These are phyloP conservation scores for Hoplodrina blanda DNA, from an alignment of 2,888 invertebrate genomes.

Conservation along the genomic window DNA sequence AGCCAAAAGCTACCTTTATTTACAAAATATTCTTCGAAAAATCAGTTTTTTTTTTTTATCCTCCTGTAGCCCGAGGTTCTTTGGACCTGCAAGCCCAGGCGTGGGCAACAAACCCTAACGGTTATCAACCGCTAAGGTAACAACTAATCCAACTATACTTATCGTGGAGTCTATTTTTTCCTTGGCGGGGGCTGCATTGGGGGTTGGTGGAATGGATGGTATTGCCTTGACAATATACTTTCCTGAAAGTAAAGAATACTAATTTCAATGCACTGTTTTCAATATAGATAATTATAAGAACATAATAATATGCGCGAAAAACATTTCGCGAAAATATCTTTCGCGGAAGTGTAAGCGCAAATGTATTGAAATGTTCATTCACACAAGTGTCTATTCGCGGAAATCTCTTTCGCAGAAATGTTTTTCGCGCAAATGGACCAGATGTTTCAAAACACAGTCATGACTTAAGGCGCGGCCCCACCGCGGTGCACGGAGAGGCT, in stretches of 20 bases:
- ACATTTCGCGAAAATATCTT: too few relatives aligned
- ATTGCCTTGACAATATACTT: conserved; percentile 81
- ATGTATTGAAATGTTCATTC: too few relatives aligned
- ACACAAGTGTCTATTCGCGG: too few relatives aligned
- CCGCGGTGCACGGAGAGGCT: too few relatives aligned
- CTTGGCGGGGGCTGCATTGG: conserved; percentile 81
- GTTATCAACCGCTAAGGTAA: conserved; percentile 78
- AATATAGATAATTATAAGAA: too few relatives aligned
- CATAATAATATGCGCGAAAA: too few relatives aligned
- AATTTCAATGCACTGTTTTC: not conserved
- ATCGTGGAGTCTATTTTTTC: conserved; percentile 74
- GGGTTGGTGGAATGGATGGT: conserved; percentile 87
- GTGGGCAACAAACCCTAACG: conserved; percentile 72
- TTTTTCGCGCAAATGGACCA: too few relatives aligned
- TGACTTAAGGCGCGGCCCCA: too few relatives aligned
- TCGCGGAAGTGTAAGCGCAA: too few relatives aligned
- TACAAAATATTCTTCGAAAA: conserved; percentile 79
- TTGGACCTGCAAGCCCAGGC: conserved; percentile 61
- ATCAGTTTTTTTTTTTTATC: conserved; percentile 60
- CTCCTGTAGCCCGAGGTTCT: conserved; percentile 65
- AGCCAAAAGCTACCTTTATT: conserved; percentile 62
- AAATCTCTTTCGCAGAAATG: too few relatives aligned
- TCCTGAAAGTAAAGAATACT: conserved; percentile 75
- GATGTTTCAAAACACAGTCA: too few relatives aligned
- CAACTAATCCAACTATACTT: conserved; percentile 71